Conservation (phyloP, 2,888 invertebrate genomes). For the Cheilosia variabilis region DNA sequence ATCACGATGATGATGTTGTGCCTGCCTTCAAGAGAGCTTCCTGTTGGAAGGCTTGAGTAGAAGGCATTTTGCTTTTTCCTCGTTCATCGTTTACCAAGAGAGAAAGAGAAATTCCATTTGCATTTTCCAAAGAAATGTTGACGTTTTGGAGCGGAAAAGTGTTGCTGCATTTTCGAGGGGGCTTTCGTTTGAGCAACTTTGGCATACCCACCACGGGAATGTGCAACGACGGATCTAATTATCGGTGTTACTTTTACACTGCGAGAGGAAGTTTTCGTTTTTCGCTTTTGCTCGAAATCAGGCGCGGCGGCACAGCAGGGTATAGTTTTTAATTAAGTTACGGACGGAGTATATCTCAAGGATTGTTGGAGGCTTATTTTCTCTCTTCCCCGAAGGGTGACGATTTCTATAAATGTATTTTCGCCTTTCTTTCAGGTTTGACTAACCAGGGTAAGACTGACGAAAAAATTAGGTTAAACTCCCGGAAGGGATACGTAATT, state of each 20-base stretch:
- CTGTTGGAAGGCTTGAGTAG: constrained; percentile 51
- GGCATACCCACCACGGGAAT: constrained; percentile 30
- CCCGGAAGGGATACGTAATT: constrained; percentile 69
- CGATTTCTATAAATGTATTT: constrained; percentile 22
- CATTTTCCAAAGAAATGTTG: constrained; percentile 51
- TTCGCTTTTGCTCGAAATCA: constrained; percentile 3
- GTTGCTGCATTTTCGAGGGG: constrained; percentile 67
- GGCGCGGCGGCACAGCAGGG: background rate
- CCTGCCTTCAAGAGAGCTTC: constrained; percentile 46
- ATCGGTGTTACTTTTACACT: constrained; percentile 64
- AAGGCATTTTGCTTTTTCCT: constrained; percentile 28
- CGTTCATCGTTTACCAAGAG: constrained; percentile 14
- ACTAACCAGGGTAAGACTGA: constrained; percentile 20
- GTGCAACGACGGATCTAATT: constrained; percentile 71
- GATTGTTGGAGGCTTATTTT: constrained; percentile 41
- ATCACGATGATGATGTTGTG: constrained; percentile 14
- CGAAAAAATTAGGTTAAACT: constrained; percentile 62
- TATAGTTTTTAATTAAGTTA: constrained; percentile 69
- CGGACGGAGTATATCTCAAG: constrained; percentile 29
- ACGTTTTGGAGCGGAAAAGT: constrained; percentile 73
- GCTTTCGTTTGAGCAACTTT: constrained; percentile 39
- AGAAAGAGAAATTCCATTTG: constrained; percentile 49
- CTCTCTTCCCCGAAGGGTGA: constrained; percentile 23
- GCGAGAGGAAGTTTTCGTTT: constrained; percentile 5
- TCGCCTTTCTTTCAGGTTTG: background rate